Evolutionary conservation across 1,140 invertebrate species (phyloP).

Genomic region (Conopomorpha cramerella): DNA sequence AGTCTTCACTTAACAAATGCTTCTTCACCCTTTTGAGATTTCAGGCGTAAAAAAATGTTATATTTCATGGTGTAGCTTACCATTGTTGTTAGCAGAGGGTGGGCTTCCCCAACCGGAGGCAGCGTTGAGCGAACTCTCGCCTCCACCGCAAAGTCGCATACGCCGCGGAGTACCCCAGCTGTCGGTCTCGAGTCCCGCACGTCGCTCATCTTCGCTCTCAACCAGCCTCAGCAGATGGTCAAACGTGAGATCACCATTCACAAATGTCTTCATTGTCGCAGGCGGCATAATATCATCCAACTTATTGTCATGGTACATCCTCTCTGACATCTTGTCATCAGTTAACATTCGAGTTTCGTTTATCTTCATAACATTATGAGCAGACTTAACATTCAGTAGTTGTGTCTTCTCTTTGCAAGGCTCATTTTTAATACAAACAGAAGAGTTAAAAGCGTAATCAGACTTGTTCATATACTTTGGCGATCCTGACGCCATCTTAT

Average conservation of each 20-base stretch:
- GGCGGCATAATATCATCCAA: constrained; percentile 20
- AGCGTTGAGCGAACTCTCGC: constrained; percentile 77
- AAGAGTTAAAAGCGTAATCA: constrained; percentile 63
- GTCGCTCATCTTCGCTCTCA: constrained; percentile 30
- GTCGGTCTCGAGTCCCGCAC: constrained; percentile 25
- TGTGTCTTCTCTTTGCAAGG: constrained; percentile 37
- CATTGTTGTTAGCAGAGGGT: constrained; percentile 67
- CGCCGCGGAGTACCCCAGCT: constrained; percentile 65
- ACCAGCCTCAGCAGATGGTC: constrained; percentile 45
- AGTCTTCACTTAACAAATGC: too few species aligned
- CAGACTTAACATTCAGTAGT: constrained; percentile 47
- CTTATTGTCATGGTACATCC: constrained; percentile 53
- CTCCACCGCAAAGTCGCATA: constrained; percentile 73
- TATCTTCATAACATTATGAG: constrained; percentile 46
- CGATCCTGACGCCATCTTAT: constrained; percentile 55
- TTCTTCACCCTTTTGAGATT: too few species aligned
- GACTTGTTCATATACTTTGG: constrained; percentile 60
- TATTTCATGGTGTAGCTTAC: constrained; percentile 17
- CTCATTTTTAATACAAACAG: constrained; percentile 61
- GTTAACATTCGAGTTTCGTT: constrained; percentile 42
- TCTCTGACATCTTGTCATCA: constrained; percentile 31
- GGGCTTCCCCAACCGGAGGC: constrained; percentile 75
- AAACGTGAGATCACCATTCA: constrained; percentile 44
- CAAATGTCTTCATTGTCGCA: constrained; percentile 24
- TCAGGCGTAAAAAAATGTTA: too few species aligned